Percentiles rank a stretch among this genome's conserved stretches.
These are phyloP conservation scores for Zaprionus davidi DNA, from an alignment of 1,140 invertebrate species.

Conservation along the genomic window DNA sequence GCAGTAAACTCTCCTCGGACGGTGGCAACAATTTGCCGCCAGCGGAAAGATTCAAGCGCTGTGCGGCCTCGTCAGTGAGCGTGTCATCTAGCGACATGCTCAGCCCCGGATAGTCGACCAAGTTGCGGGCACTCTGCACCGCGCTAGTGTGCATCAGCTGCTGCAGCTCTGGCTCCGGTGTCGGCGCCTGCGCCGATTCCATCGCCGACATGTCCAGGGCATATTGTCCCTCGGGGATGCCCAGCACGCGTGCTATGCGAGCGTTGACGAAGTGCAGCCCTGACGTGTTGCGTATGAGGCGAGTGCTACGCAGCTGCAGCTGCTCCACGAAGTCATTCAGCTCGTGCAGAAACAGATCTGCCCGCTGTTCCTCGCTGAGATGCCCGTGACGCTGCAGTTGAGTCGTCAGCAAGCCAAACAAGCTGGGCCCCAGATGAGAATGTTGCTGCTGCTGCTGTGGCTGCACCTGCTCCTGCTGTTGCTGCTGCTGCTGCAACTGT, in stretches of 20 bases:
- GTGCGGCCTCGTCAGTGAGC: conserved; percentile 79
- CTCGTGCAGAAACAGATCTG: conserved; percentile 77
- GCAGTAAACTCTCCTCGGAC: conserved; percentile 76
- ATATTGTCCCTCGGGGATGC: conserved; percentile 82
- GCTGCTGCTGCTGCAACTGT: background rate
- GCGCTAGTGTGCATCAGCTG: conserved; percentile 31
- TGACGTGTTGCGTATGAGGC: conserved; percentile 79
- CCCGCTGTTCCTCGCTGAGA: conserved; percentile 77
- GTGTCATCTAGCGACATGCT: conserved; percentile 81
- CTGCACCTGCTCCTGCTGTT: background rate
- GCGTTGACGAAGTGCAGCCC: conserved; percentile 76
- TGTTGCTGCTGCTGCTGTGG: background rate
- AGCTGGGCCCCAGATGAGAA: conserved; percentile 24
- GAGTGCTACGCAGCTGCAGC: conserved; percentile 73
- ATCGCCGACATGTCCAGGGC: conserved; percentile 79
- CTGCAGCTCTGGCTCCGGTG: conserved; percentile 54
- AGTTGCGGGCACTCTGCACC: conserved; percentile 47
- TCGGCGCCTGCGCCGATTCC: conserved; percentile 67
- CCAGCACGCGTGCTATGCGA: conserved; percentile 66
- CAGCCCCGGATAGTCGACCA: conserved; percentile 71
- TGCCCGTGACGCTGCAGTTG: conserved; percentile 69
- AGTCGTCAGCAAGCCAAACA: conserved; percentile 67
- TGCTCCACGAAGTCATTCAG: conserved; percentile 78
- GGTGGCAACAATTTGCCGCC: conserved; percentile 77
- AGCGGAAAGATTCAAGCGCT: conserved; percentile 76